phyloP scores from a whole-genome alignment of 2,888 invertebrate species.

The Meiosimyza decipiens region DNA sequence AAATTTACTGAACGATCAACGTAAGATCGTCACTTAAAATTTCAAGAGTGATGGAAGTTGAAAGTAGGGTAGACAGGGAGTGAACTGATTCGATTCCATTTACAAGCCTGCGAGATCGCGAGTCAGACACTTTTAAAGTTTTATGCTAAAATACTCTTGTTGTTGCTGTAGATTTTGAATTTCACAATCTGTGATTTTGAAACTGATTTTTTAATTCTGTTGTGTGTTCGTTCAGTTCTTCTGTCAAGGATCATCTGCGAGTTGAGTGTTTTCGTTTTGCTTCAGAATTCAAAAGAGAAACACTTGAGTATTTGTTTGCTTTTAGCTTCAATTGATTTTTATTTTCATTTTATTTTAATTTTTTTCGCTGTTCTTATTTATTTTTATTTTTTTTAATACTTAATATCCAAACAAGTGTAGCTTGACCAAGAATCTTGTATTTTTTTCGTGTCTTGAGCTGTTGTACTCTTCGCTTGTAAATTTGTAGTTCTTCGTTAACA shows the following conservation, averaged over 20 bases:
- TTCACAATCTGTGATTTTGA: no score
- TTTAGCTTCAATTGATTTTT: conserved; percentile 19
- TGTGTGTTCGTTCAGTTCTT: conserved; percentile 14
- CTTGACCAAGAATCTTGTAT: no score
- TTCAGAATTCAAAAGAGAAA: conserved; percentile 25
- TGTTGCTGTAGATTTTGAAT: no score
- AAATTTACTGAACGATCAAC: conserved; percentile 19
- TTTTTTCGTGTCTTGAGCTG: no score
- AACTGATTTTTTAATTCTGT: conserved; percentile 17
- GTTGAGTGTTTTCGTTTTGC: conserved; percentile 52
- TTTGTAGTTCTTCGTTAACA: no score
- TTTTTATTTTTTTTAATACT: not conserved
- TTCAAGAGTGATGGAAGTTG: not conserved
- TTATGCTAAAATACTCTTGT: not conserved
- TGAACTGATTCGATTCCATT: not conserved
- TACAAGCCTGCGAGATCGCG: no score
- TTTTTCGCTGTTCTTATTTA: conserved; percentile 4
- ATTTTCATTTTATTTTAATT: not conserved
- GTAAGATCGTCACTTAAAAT: no score
- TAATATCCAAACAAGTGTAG: not conserved
- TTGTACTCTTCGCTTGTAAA: no score
- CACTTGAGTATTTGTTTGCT: conserved; percentile 26
- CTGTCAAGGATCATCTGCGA: conserved; percentile 56
- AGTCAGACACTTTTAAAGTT: not conserved
- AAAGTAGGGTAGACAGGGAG: no score